Base-by-base conservation (phyloP, 2,797 vertebrate genomes). In the Sebastolobus alascanus region DNA sequence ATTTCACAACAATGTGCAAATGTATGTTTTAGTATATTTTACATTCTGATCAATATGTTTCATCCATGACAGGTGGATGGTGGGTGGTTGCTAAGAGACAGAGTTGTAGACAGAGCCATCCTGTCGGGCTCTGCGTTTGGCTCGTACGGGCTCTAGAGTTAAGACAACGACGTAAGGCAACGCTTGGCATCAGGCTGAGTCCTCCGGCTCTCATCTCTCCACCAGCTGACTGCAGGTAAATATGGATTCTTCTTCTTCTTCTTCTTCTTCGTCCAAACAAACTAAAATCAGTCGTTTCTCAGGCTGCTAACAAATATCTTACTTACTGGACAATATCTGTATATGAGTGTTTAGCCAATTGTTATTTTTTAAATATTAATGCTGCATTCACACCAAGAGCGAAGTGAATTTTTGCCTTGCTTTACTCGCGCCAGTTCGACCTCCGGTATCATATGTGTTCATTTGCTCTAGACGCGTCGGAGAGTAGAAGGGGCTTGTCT, bases 91-190 rank as follows among this genome's bases (percentile, higher is more conserved):
- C 69, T 84, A 73, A 73, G 81, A 87, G 87, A 91, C 90, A 88
- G 89, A 91, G 89, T 71, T 86, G 65, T 84, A 86, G 92, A 91
- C 87, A 8, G 83, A 84, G 78, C 60, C 40, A 0, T 33, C 88
- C 89, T 60, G 69, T 6, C 70, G 70, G 75, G 70, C 83, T 82
- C 73, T 71, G 85, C 68, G 73, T 78, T 90, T 90, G 86, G 90
- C 92, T 85, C 58, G 38, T 89, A 50, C 18, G 84, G 89, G 72
- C 77, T 90, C 84, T 75, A 63, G 68, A 83, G 75, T 93, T 95
- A 93, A 96, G 95, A 96, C 93, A 92, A 92, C 70, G 75, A 91
- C 78, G 60, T 93, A 96, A 96, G 94, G 94, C 94, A 94, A 91
- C 65, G 77, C 86, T 90, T 75, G 91, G 90, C 89, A 82, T 85